Conservation (phyloP, 2,888 invertebrate species). For the Nematopogon swammerdamellus region DNA sequence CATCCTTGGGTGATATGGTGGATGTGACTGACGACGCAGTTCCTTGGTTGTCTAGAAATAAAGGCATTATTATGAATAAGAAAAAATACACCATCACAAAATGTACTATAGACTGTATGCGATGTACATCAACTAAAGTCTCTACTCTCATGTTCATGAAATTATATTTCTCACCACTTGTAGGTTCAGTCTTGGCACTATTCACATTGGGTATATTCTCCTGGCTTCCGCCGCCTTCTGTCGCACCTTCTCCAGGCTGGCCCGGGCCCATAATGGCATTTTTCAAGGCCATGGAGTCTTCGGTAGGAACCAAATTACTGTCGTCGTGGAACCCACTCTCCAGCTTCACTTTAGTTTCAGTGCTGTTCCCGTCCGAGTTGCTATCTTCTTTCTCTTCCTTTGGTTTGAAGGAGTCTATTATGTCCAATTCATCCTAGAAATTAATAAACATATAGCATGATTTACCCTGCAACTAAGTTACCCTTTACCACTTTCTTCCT, state of each 20-base stretch:
- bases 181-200: conserved; percentile 32
- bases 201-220: conserved; percentile 29
- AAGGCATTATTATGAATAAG: too few species aligned
- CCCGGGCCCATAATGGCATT: conserved; percentile 41
- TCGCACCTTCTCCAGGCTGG: conserved; percentile 23
- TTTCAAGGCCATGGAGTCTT: conserved; percentile 43
- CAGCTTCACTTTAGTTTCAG: conserved; percentile 22
- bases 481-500: too few species aligned
- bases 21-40: conserved; percentile 36
- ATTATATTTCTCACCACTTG: conserved; percentile 25
- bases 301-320: conserved; percentile 35
- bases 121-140: too few species aligned
- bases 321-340: conserved; percentile 28
- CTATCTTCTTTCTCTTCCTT: conserved; percentile 59
- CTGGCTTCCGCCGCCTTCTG: conserved; percentile 21
- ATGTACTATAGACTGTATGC: too few species aligned
- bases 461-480: too few species aligned
- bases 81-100: too few species aligned
- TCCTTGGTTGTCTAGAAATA: neutral
- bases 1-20: conserved; percentile 63
- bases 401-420: conserved; percentile 63
- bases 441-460: conserved; percentile 1
- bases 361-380: conserved; percentile 17
- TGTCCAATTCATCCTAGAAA: conserved; percentile 66
- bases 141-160: neutral